Conservation (phyloP, 2,113 vertebrate species). For the Cisticola juncidis region DNA sequence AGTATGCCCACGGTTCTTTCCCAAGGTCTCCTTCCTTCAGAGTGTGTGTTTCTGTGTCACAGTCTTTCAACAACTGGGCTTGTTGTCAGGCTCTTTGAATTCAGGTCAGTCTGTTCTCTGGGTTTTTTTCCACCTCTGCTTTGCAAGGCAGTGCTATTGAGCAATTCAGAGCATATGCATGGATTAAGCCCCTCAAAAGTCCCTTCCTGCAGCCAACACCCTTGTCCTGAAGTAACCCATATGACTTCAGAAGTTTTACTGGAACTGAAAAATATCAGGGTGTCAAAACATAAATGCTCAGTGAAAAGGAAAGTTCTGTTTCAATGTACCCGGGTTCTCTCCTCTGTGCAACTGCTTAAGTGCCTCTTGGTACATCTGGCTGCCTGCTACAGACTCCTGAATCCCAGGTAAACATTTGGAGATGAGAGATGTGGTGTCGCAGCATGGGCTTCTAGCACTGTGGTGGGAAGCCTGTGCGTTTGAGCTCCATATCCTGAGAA, state of each 20-base stretch:
- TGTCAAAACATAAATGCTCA: neutral
- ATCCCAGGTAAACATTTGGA: neutral
- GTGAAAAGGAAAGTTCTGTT: neutral
- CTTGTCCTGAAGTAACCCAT: neutral
- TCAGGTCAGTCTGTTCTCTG: conserved; percentile 47
- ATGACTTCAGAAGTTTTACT: neutral
- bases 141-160: neutral
- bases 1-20: neutral
- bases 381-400: neutral
- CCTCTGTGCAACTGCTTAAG: neutral
- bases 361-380: neutral
- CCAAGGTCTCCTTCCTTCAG: conserved; percentile 4
- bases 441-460: accelerated
- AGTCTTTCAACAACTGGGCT: conserved; percentile 3
- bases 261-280: neutral
- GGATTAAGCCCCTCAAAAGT: neutral
- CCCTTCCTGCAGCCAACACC: neutral
- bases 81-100: conserved; percentile 24
- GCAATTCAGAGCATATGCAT: neutral
- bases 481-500: neutral
- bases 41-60: neutral
- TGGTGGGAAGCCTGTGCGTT: neutral
- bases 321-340: neutral
- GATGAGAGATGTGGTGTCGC: neutral
- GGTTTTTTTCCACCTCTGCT: conserved; percentile 13